Conservation (phyloP, 2,113 vertebrate genomes). For the Pelmatolapia mariae region DNA sequence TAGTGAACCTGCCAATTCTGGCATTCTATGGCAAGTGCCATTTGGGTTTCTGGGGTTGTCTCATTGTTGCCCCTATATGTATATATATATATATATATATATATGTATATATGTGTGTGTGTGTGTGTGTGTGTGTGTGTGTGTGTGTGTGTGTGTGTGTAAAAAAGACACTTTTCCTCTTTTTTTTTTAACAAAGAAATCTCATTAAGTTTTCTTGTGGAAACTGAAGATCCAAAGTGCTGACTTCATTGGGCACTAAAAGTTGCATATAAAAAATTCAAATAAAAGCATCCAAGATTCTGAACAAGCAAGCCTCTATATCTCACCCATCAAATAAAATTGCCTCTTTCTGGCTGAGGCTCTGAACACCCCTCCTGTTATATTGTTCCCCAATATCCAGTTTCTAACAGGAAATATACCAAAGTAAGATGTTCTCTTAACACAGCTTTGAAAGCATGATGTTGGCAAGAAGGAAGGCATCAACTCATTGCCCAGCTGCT, state of each 20-base stretch:
- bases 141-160: not conserved
- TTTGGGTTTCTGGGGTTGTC: not conserved
- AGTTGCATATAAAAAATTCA: conserved; percentile 1
- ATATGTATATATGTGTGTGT: no score
- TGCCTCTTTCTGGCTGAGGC: not conserved
- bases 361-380: not conserved
- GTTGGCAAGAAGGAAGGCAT: not conserved
- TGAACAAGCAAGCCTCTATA: not conserved
- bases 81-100: no score
- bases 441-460: not conserved
- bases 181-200: not conserved
- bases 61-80: no score
- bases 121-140: not conserved
- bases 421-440: not conserved
- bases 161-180: not conserved
- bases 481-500: not conserved
- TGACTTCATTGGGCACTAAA: conserved; percentile 22
- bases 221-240: not conserved
- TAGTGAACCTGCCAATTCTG: not conserved
- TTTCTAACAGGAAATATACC: not conserved
- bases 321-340: conserved; percentile 17
- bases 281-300: conserved; percentile 24
- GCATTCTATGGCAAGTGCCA: not conserved
- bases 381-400: not conserved
- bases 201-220: not conserved